Evolutionary conservation across 2,113 vertebrate species (phyloP), one percentile per base, ranked within the genome.

Genomic region (Oxyruncus cristatus): DNA sequence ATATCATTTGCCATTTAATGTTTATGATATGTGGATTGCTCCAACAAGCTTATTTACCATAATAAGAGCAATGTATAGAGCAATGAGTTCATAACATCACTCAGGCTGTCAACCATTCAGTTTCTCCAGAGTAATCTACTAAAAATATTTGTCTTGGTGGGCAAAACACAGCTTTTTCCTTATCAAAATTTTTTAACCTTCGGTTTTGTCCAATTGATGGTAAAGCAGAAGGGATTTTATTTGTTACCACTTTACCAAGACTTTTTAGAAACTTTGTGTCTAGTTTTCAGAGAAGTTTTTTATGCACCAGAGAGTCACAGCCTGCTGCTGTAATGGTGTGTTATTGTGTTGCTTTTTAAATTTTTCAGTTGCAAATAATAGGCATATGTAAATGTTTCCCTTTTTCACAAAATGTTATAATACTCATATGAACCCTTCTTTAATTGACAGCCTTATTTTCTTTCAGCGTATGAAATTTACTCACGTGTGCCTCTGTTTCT

Each of bases 1-100:
- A 12, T 89, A 56, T 80, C 30, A 94, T 58, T 91, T 96, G 65
- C 35, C 30, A 75, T 89, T 94, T 92, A 94, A 92, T 82, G 44
- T 87, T 88, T 90, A 72, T 87, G 72, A 74, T 83, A 81, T 42
- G 71, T 92, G 91, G 30, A 88, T 89, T 96, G 44, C 72, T 72
- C 67, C 95, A 91, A 67, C 88, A 94, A 89, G 44, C 21, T 86
- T 88, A 76, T 78, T 94, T 89, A 75, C 75, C 76, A 56, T 85
- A 86, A 83, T 47, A 87, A 74, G 18, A 94, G 67, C 35, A 81
- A 96, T 76, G 33, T 50, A 79, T 65, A 73, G 56, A 89, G 78
- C 92, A 68, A 56, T 62, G 61, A 68, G 39, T 88, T 78, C 92
- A 59, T 50, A 91, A 95, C 96, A 52, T 78, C 23, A 62, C 39